Base-by-base conservation (phyloP, 2,888 invertebrate species). In the Strigamia crassipes region DNA sequence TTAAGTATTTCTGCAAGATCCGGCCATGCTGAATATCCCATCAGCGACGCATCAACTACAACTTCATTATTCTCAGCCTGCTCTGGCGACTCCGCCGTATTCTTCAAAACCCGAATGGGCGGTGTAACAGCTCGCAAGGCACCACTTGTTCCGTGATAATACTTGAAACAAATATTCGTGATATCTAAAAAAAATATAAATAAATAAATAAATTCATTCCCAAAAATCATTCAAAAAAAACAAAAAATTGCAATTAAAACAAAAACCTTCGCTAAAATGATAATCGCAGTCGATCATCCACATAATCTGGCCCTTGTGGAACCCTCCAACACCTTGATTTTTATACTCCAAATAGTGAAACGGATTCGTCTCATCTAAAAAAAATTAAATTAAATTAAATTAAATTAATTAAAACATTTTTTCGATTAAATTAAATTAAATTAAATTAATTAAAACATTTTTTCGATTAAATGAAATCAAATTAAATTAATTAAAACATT, bases 131-230 rank as follows among this genome's bases (percentile, higher is more conserved):
- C 89, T 46, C 88, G 86, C 79, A 88, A 85, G 6, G 86, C 85
- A 18, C 88, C 89, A 1, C 86, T 86, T 15, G 85, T 85, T 0
- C 89, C 89, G 83, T 88, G 87, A 85, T 88, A 89, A 84, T 90
- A 89, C 84, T 88, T 88, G 85, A 88, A 89, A 83, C 87, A 88
- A 12, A 89, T 87, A 82, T 85, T 85, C 13, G 87, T 87, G 80
- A 86, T 85, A 81, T 85, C 88, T 88, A 84, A 3, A 84, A 84
- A 8, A n/a, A n/a, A n/a, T n/a, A n/a, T n/a, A n/a, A n/a, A n/a
- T n/a, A n/a, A n/a, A n/a, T n/a, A n/a, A n/a, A n/a, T n/a, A n/a
- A 31, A 81, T 18, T 77, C 8, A 18, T 77, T 77, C n/a, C n/a
- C n/a, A n/a, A n/a, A n/a, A 13, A 77, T 77, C 13, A 77, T 34